Conservation (phyloP, 2,113 vertebrate genomes). For the Callipepla squamata region DNA sequence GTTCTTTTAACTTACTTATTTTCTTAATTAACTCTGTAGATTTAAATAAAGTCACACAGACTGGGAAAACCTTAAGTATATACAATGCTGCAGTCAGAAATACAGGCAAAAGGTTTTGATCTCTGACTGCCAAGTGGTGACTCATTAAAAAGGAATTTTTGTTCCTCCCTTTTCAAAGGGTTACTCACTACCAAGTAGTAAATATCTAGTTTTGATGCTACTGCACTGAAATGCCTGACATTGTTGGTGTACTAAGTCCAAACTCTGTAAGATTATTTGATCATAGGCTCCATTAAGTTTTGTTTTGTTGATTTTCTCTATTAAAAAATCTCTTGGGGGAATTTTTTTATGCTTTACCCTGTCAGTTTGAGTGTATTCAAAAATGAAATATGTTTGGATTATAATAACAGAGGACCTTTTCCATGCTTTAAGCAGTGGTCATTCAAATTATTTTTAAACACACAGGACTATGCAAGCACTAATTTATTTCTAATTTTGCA, state of each 20-base stretch:
- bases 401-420: slow-evolving; percentile 43
- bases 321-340: background rate
- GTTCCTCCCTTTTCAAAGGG: slow-evolving; percentile 57
- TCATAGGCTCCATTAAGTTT: background rate
- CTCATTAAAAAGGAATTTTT: slow-evolving; percentile 72
- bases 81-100: slow-evolving; percentile 45
- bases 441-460: slow-evolving; percentile 63
- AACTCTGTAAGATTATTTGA: slow-evolving; percentile 6
- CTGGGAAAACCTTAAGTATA: background rate
- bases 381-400: slow-evolving; percentile 33
- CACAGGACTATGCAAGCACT: slow-evolving; percentile 16
- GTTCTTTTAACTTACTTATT: background rate
- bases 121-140: slow-evolving; percentile 69
- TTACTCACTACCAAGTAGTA: slow-evolving; percentile 58
- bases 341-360: slow-evolving; percentile 3
- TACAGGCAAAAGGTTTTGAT: slow-evolving; percentile 62
- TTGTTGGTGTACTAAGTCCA: slow-evolving; percentile 23
- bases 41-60: slow-evolving; percentile 31
- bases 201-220: slow-evolving; percentile 65
- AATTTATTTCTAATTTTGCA: slow-evolving; percentile 62
- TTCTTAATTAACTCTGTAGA: slow-evolving; percentile 3
- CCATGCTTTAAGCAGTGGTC: slow-evolving; percentile 38
- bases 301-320: background rate
- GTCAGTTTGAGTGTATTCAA: background rate
- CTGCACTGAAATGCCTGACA: slow-evolving; percentile 44